These are phyloP conservation scores for Trichosurus vulpecula DNA, from an alignment of 2,797 vertebrate genomes.

Conservation along the genomic window DNA sequence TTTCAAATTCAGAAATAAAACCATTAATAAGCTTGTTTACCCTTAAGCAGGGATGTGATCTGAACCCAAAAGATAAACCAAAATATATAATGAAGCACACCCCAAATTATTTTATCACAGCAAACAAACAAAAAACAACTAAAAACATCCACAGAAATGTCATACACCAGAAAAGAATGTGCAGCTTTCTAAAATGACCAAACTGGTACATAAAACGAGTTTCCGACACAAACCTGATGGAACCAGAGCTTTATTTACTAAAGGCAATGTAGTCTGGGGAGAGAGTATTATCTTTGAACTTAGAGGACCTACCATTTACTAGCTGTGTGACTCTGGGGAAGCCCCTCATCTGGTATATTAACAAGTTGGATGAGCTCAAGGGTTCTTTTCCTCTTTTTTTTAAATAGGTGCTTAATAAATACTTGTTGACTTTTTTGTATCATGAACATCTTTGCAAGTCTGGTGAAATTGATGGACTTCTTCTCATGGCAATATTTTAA, in stretches of 20 bases:
- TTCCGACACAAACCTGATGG: neutral
- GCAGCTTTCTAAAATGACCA: neutral
- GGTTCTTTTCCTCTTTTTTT: neutral
- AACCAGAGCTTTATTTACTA: neutral
- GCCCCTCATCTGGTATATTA: neutral
- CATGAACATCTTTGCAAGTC: neutral
- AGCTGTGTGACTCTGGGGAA: neutral
- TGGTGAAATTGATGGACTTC: neutral
- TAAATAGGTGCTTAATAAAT: neutral
- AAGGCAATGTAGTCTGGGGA: neutral
- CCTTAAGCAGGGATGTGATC: neutral
- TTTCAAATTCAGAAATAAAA: neutral
- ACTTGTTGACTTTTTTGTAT: neutral
- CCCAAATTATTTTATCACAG: neutral
- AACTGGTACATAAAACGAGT: neutral
- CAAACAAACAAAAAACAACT: neutral
- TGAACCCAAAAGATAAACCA: neutral
- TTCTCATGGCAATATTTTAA: neutral
- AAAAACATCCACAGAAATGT: neutral
- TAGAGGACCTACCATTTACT: neutral
- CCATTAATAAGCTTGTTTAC: neutral
- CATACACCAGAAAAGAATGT: neutral
- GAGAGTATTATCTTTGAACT: neutral
- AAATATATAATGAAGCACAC: conserved; percentile 10
- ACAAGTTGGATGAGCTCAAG: neutral